These are phyloP conservation scores for Lanius ludovicianus DNA, from an alignment of 2,113 vertebrate genomes.

Conservation along the genomic window DNA sequence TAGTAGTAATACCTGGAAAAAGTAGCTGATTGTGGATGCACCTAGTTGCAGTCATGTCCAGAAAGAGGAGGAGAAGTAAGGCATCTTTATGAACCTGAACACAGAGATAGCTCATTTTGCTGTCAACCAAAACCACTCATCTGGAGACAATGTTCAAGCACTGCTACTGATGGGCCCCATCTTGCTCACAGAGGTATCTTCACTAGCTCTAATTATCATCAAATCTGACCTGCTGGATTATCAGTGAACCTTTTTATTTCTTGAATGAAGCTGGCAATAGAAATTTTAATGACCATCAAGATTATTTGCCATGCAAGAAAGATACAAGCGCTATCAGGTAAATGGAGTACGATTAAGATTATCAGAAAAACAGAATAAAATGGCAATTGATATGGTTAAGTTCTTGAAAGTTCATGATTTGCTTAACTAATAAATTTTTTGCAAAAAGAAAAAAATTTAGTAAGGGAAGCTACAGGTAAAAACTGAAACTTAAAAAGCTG, in stretches of 20 bases:
- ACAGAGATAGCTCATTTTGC: not conserved
- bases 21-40: not conserved
- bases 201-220: not conserved
- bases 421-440: not conserved
- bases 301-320: not conserved
- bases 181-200: not conserved
- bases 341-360: not conserved
- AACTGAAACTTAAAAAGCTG: not conserved
- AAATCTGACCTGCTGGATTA: not conserved
- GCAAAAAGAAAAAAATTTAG: not conserved
- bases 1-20: not conserved
- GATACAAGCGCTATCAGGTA: not conserved
- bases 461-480: not conserved
- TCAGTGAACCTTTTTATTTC: constrained; percentile 5
- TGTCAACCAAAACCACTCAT: not conserved
- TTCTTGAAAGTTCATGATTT: not conserved
- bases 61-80: not conserved
- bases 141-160: not conserved
- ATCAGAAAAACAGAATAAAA: not conserved
- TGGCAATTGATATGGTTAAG: not conserved
- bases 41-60: not conserved
- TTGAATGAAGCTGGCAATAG: not conserved
- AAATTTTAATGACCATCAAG: not conserved
- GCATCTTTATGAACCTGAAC: not conserved
- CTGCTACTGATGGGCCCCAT: not conserved